Conservation (phyloP, 2,797 vertebrate species). For the Thaleichthys pacificus region DNA sequence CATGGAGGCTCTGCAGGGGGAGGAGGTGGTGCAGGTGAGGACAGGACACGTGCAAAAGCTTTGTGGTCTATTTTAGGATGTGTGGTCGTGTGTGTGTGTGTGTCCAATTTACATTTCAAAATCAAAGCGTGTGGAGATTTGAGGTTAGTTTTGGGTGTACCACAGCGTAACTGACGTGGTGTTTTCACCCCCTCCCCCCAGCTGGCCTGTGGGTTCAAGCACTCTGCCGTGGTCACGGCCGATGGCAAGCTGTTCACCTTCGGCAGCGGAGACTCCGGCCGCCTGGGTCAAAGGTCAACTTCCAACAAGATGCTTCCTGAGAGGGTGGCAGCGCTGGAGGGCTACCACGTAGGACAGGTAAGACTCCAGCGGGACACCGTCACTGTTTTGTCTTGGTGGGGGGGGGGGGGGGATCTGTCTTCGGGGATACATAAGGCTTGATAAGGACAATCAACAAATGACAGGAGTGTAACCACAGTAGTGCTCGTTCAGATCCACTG, state of each 20-base stretch:
- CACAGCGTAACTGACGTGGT: not conserved
- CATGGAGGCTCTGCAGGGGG: constrained; percentile 80
- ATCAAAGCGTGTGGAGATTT: not conserved
- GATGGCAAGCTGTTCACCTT: constrained; percentile 83
- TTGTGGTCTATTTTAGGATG: too few relatives aligned
- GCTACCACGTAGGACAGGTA: constrained; percentile 78
- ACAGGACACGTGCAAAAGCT: not conserved
- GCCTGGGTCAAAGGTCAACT: constrained; percentile 80
- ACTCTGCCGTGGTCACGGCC: constrained; percentile 80
- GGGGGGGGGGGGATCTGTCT: too few relatives aligned
- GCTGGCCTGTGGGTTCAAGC: constrained; percentile 81
- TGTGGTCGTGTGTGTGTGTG: too few relatives aligned
- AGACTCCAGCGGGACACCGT: not conserved
- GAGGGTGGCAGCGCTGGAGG: constrained; percentile 77
- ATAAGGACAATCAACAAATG: too few relatives aligned
- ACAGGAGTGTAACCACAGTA: too few relatives aligned
- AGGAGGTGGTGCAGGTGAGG: constrained; percentile 78
- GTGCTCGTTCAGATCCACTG: not conserved
- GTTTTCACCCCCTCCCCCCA: constrained; percentile 31
- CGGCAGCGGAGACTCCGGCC: constrained; percentile 81
- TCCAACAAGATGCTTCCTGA: constrained; percentile 84
- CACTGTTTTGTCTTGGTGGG: not conserved
- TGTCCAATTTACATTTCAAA: not conserved
- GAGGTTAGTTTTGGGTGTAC: not conserved
- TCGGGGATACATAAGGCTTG: too few relatives aligned